Conservation (phyloP, 2,113 vertebrate genomes). For the Lepisosteus osseus region DNA sequence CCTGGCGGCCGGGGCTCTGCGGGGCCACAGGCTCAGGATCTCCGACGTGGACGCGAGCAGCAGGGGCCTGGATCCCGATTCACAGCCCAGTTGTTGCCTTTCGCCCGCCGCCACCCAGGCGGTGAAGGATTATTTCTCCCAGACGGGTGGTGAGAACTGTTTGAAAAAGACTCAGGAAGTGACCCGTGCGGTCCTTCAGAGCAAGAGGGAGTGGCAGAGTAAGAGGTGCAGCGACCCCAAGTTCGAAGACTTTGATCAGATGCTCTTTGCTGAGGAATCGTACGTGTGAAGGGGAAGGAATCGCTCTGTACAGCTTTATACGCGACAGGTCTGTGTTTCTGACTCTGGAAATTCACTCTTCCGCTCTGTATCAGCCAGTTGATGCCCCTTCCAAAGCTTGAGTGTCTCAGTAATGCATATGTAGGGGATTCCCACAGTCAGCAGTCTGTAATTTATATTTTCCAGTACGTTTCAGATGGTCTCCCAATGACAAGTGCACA, state of each 20-base stretch:
- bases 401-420: no score
- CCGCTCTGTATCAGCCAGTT: not conserved
- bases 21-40: slow-evolving; percentile 47
- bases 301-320: not conserved
- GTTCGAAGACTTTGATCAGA: slow-evolving; percentile 73
- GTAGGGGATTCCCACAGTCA: no score
- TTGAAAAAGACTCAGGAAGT: slow-evolving; percentile 54
- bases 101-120: slow-evolving; percentile 49
- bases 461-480: no score
- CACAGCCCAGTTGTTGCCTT: slow-evolving; percentile 47
- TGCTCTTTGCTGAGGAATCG: slow-evolving; percentile 73
- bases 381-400: not conserved
- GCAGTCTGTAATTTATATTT: no score
- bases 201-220: slow-evolving; percentile 63
- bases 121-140: slow-evolving; percentile 52
- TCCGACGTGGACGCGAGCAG: slow-evolving; percentile 29
- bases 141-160: slow-evolving; percentile 49
- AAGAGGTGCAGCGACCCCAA: slow-evolving; percentile 64
- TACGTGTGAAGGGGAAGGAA: slow-evolving; percentile 38
- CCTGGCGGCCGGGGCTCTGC: slow-evolving; percentile 22
- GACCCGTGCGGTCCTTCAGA: slow-evolving; percentile 51
- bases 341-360: not conserved
- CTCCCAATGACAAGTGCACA: no score
- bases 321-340: not conserved
- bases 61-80: not conserved